These are phyloP conservation scores for Formicarius rufipectus DNA, from an alignment of 2,113 vertebrate genomes.

Conservation along the genomic window DNA sequence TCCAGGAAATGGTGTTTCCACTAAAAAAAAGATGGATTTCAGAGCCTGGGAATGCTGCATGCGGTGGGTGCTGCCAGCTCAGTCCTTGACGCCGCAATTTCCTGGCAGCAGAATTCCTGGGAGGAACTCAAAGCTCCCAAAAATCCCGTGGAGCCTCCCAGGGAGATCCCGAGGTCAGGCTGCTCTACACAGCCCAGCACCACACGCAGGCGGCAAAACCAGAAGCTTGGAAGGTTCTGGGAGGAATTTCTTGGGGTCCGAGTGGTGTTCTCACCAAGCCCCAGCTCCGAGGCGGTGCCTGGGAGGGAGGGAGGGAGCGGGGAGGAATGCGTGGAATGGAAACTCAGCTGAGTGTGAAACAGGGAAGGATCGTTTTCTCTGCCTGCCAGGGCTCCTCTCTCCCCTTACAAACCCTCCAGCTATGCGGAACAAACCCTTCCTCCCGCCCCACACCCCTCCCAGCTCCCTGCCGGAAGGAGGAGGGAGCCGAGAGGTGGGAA, in stretches of 20 bases:
- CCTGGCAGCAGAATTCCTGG: neutral
- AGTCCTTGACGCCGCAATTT: neutral
- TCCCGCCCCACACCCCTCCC: too few relatives aligned
- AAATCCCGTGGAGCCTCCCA: neutral
- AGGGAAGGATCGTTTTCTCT: neutral
- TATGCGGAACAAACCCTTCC: fast-evolving
- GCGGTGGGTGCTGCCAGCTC: neutral
- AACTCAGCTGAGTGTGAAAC: slow-evolving; percentile 6
- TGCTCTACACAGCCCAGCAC: fast-evolving
- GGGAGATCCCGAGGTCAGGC: too few relatives aligned
- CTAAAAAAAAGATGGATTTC: neutral
- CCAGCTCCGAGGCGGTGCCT: neutral
- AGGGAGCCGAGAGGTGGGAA: neutral
- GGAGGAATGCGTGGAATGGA: slow-evolving; percentile 18
- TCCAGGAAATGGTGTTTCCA: neutral
- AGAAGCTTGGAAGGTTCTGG: neutral
- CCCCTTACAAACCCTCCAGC: neutral
- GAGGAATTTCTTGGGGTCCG: neutral
- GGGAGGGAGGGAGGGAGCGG: neutral
- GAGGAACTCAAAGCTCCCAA: neutral
- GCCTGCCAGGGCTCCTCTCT: fast-evolving
- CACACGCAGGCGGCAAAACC: neutral
- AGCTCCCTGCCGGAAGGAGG: fast-evolving
- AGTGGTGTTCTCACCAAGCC: neutral
- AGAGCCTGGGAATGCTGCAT: neutral